phyloP scores from a whole-genome alignment of 2,113 vertebrate genomes.

The Sorex fumeus region DNA sequence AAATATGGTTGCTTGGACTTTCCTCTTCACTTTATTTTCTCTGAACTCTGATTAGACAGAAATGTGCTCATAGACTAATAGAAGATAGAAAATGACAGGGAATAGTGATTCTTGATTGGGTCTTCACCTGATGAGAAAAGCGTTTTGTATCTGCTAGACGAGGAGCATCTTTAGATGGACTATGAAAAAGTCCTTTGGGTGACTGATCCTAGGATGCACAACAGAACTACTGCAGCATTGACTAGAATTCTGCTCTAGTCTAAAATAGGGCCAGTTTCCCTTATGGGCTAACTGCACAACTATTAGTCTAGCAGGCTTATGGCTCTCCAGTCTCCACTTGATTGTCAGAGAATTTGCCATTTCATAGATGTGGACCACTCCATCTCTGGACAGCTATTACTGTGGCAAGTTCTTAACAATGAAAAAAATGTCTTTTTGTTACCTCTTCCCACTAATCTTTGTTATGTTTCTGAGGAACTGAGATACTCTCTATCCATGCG shows the following conservation, averaged over 20 bases:
- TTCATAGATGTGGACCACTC: background rate
- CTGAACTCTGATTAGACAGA: slow-evolving; percentile 40
- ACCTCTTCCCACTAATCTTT: background rate
- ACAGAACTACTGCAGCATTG: background rate
- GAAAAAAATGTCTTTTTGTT: slow-evolving; percentile 4
- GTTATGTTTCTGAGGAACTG: background rate
- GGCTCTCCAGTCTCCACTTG: background rate
- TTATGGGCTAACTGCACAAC: background rate
- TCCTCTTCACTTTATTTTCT: slow-evolving; percentile 32
- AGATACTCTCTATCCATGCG: background rate
- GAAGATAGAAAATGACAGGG: background rate
- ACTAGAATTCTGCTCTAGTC: slow-evolving; percentile 8
- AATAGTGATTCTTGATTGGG: background rate
- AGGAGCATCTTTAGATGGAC: background rate
- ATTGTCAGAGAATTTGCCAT: background rate
- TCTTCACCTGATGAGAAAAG: slow-evolving; percentile 34
- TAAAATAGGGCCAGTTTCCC: background rate
- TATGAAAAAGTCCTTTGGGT: background rate
- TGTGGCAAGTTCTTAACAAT: slow-evolving; percentile 26
- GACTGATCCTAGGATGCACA: background rate
- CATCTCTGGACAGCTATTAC: background rate
- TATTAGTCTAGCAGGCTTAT: background rate
- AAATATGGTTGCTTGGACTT: slow-evolving; percentile 15
- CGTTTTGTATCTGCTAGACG: background rate
- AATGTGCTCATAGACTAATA: background rate